Conservation (phyloP, 2,888 invertebrate genomes). For the Tanytarsus gracilentus region DNA sequence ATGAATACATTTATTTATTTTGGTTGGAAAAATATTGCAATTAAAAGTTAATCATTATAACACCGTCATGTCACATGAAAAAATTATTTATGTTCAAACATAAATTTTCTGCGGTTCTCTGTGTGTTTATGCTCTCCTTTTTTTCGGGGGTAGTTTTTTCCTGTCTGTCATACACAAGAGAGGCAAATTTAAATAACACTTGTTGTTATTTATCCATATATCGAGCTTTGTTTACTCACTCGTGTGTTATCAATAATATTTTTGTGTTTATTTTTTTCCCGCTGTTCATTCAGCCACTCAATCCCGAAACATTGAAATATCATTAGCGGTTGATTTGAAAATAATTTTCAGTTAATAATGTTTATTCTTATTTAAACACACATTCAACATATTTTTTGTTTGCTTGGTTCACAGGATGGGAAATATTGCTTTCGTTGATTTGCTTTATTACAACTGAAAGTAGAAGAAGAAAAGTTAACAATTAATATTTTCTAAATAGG, state of each 20-base stretch:
- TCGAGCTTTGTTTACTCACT: background rate
- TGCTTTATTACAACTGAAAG: background rate
- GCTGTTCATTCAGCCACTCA: too few species aligned
- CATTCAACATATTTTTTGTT: slow-evolving; percentile 14
- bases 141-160: slow-evolving; percentile 1
- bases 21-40: slow-evolving; percentile 13
- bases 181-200: slow-evolving; percentile 14
- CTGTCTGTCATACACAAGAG: background rate
- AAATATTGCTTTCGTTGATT: slow-evolving; percentile 31
- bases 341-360: background rate
- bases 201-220: slow-evolving; percentile 28
- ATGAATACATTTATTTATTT: too few species aligned
- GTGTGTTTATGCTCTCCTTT: background rate
- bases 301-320: background rate
- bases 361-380: background rate
- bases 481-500: too few species aligned
- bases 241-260: background rate
- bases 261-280: background rate
- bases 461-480: too few species aligned
- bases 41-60: slow-evolving; percentile 22
- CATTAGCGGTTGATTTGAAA: too few species aligned
- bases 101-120: slow-evolving; percentile 5
- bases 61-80: slow-evolving; percentile 16
- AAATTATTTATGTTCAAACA: slow-evolving; percentile 17
- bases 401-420: slow-evolving; percentile 30